phyloP scores from a whole-genome alignment of 2,113 vertebrate species.

The Caracal caracal region DNA sequence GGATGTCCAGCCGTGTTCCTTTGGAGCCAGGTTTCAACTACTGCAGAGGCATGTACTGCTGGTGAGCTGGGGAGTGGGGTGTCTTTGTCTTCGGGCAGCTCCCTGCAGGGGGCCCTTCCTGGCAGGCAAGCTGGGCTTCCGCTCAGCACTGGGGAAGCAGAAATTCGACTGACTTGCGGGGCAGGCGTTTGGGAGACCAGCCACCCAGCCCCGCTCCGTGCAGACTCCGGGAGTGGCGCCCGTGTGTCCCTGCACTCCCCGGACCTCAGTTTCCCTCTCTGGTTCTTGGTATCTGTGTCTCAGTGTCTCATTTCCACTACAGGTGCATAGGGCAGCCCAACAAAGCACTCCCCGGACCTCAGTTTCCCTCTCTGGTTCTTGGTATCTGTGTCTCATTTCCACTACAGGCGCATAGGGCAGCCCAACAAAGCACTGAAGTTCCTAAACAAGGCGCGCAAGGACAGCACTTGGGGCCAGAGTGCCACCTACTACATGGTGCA shows the following conservation, averaged over 20 bases:
- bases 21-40: conserved; percentile 83
- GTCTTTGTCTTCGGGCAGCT: neutral
- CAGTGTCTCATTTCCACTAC: neutral
- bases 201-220: neutral
- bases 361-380: neutral
- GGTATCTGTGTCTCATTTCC: neutral
- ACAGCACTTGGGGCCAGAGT: conserved; percentile 80
- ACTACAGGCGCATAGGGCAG: conserved; percentile 76
- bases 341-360: conserved; percentile 77
- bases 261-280: neutral
- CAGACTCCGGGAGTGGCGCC: neutral
- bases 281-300: neutral
- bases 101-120: neutral
- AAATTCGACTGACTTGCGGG: neutral
- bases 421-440: conserved; percentile 81
- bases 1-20: conserved; percentile 53
- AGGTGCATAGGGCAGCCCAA: conserved; percentile 81
- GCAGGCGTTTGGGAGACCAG: neutral
- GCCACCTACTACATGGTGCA: conserved; percentile 83
- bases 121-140: neutral
- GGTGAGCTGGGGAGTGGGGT: conserved; percentile 59
- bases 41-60: conserved; percentile 83
- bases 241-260: too few relatives aligned
- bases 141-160: neutral
- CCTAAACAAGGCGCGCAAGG: conserved; percentile 84